Percentiles rank a stretch among this genome's conserved stretches.
Conservation (phyloP, 2,888 invertebrate genomes). For the Lithodes maja region DNA sequence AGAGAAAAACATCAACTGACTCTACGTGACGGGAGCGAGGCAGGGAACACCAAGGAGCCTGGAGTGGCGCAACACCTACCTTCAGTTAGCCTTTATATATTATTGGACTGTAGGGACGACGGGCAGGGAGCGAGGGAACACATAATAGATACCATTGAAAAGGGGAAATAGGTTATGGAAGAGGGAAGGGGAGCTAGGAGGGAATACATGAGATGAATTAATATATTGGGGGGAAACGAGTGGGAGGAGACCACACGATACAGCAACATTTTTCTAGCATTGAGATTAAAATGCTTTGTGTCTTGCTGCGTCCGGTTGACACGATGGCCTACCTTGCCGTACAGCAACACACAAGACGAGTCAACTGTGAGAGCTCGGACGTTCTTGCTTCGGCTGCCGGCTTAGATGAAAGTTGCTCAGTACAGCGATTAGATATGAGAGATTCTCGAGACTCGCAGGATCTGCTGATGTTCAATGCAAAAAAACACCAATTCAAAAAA, state of each 20-base stretch:
- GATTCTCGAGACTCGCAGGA: background rate
- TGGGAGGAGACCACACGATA: constrained; percentile 32
- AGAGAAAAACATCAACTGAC: constrained; percentile 36
- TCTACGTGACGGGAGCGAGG: constrained; percentile 28
- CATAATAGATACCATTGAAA: constrained; percentile 36
- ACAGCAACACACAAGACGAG: background rate
- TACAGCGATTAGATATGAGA: background rate
- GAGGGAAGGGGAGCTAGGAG: background rate
- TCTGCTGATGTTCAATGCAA: background rate
- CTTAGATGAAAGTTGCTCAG: constrained; percentile 2
- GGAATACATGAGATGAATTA: constrained; percentile 35
- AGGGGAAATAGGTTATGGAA: constrained; percentile 12
- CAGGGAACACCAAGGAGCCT: constrained; percentile 37
- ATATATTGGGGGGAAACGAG: constrained; percentile 25
- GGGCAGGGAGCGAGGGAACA: constrained; percentile 33
- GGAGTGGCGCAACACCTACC: constrained; percentile 40
- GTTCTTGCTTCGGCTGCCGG: background rate
- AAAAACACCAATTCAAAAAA: background rate
- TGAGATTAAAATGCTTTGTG: constrained; percentile 28
- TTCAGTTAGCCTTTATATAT: constrained; percentile 32
- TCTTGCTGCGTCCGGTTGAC: constrained; percentile 4
- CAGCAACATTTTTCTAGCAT: background rate
- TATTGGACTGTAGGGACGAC: constrained; percentile 17
- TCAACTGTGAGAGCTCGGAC: background rate
- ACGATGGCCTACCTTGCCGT: background rate